Conservation (phyloP, 2,113 vertebrate species). For the Psephotus haematonotus region DNA sequence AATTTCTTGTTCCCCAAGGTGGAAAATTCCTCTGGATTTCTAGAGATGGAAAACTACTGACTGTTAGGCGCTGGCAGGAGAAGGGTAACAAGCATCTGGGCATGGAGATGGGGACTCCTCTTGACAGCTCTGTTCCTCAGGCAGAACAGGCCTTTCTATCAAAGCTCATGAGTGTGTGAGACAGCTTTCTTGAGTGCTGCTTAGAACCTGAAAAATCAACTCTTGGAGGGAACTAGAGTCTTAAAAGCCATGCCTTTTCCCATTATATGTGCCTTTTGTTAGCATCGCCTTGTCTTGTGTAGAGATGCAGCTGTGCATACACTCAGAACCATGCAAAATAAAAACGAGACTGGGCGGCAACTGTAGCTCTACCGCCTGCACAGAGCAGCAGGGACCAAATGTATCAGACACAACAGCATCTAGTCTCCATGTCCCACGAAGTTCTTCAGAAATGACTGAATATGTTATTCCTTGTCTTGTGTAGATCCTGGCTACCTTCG, state of each 20-base stretch:
- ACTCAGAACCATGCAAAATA: not conserved
- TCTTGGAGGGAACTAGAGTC: not conserved
- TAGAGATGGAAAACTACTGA: not conserved
- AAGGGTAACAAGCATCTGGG: not conserved
- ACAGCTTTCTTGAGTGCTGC: not conserved
- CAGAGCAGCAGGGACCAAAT: not conserved
- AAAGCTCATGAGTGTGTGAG: not conserved
- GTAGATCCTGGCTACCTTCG: not conserved
- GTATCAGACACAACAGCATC: not conserved
- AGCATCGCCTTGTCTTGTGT: not conserved
- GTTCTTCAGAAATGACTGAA: not conserved
- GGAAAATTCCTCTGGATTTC: not conserved
- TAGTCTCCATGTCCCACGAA: not conserved
- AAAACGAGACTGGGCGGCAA: not conserved
- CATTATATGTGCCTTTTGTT: accelerated
- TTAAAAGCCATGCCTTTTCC: not conserved
- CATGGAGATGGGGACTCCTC: not conserved
- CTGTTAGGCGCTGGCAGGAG: not conserved
- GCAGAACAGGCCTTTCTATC: not conserved
- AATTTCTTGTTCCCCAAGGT: not conserved
- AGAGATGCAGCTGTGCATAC: not conserved
- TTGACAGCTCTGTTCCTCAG: conserved; percentile 3
- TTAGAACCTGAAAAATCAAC: not conserved
- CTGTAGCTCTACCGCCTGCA: not conserved
- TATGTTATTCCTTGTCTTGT: not conserved